These are phyloP conservation scores for Aegithalos caudatus DNA, from an alignment of 2,113 vertebrate genomes.

Conservation along the genomic window DNA sequence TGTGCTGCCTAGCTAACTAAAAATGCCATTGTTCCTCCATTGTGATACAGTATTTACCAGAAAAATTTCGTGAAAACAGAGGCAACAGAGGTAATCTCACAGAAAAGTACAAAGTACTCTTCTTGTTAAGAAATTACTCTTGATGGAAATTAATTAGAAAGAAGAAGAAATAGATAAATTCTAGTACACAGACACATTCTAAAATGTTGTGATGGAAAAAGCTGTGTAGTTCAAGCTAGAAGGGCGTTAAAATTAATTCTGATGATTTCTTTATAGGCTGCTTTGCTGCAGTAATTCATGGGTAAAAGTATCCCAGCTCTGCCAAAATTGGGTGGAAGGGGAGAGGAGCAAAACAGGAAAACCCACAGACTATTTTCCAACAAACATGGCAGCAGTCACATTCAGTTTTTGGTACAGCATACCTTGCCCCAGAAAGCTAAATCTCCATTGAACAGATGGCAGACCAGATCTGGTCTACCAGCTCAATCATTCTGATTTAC, in stretches of 20 bases:
- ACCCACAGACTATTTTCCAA: neutral
- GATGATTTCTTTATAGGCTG: neutral
- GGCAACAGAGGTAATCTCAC: neutral
- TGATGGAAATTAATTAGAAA: neutral
- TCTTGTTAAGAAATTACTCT: neutral
- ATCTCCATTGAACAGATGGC: neutral
- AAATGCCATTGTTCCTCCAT: neutral
- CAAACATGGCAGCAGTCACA: rapidly evolving
- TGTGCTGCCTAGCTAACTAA: neutral
- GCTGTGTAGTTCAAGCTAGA: neutral
- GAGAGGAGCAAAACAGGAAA: neutral
- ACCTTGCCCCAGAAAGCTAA: neutral
- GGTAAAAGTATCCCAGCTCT: neutral
- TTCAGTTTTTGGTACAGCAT: neutral
- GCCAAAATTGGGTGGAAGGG: neutral
- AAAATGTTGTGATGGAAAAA: neutral
- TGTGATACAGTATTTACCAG: neutral
- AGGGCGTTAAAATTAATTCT: neutral
- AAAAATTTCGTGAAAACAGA: neutral
- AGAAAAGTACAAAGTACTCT: neutral
- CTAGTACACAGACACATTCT: neutral
- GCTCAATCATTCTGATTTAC: neutral
- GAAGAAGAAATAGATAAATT: neutral
- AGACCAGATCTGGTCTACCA: neutral
- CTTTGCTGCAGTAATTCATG: neutral